Evolutionary conservation across 2,113 vertebrate genomes (phyloP).

Genomic region (Spea multiplicata): DNA sequence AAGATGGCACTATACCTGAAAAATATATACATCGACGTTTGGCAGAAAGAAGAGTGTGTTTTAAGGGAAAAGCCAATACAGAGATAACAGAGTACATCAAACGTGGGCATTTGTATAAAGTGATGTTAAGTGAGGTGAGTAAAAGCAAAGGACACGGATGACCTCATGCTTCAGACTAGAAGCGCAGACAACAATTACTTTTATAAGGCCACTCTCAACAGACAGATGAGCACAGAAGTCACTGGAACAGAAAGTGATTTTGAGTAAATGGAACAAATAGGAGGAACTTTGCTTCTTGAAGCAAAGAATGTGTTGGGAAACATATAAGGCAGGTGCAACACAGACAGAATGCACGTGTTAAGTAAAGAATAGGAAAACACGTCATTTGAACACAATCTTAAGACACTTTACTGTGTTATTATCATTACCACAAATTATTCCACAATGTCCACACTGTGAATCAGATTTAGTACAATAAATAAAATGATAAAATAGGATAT

Average conservation of each 20-base stretch:
- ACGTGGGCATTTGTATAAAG: background rate
- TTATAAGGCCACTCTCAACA: slow-evolving; percentile 1
- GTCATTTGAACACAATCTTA: no score
- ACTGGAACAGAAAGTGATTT: background rate
- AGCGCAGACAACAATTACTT: background rate
- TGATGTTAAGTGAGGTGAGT: background rate
- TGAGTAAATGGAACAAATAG: background rate
- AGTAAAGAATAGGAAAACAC: no score
- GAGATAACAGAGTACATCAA: background rate
- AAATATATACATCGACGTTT: no score
- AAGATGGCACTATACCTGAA: no score
- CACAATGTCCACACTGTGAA: no score
- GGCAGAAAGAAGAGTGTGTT: background rate
- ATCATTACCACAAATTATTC: no score
- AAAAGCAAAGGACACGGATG: background rate
- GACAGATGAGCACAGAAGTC: background rate
- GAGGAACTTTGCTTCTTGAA: background rate
- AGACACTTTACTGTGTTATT: no score
- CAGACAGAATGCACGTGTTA: no score
- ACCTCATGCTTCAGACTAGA: background rate
- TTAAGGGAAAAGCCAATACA: background rate
- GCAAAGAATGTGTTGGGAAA: background rate
- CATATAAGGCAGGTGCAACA: no score
- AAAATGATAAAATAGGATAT: no score
- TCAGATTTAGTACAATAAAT: no score